These are phyloP conservation scores for Pterois miles DNA, from an alignment of 2,797 vertebrate species.

Conservation along the genomic window DNA sequence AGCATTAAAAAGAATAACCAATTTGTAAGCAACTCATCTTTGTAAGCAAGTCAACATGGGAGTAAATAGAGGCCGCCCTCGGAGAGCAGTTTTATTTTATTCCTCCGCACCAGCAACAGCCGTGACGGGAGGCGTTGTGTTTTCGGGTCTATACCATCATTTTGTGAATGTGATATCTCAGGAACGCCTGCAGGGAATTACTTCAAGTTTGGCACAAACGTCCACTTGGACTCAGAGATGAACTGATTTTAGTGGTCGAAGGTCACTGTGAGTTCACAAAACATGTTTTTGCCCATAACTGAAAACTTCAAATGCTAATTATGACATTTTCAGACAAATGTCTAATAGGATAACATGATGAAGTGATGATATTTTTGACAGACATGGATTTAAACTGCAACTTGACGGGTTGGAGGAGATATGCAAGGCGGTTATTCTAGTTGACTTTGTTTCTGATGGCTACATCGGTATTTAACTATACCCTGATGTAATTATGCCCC, in stretches of 20 bases:
- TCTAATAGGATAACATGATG: neutral
- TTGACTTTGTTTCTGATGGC: neutral
- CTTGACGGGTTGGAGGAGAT: fast-evolving
- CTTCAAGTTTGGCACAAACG: no score
- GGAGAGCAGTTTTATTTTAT: neutral
- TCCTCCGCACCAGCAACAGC: no score
- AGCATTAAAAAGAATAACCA: slow-evolving; percentile 9
- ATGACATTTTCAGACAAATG: neutral
- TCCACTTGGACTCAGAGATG: no score
- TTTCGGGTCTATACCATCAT: no score
- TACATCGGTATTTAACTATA: slow-evolving; percentile 14
- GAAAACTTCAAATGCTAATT: no score
- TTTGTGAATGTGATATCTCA: no score
- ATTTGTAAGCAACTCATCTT: slow-evolving; percentile 14
- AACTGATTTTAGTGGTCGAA: no score
- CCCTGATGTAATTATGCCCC: slow-evolving; percentile 22
- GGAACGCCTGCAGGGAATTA: no score
- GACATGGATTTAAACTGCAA: neutral
- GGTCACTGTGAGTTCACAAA: no score
- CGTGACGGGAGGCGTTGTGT: no score
- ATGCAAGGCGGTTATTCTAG: neutral
- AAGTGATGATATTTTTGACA: neutral
- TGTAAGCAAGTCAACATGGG: slow-evolving; percentile 15
- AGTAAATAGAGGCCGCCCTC: neutral
- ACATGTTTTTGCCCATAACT: no score